Conservation (phyloP, 2,113 vertebrate genomes). For the Muntiacus muntjak region DNA sequence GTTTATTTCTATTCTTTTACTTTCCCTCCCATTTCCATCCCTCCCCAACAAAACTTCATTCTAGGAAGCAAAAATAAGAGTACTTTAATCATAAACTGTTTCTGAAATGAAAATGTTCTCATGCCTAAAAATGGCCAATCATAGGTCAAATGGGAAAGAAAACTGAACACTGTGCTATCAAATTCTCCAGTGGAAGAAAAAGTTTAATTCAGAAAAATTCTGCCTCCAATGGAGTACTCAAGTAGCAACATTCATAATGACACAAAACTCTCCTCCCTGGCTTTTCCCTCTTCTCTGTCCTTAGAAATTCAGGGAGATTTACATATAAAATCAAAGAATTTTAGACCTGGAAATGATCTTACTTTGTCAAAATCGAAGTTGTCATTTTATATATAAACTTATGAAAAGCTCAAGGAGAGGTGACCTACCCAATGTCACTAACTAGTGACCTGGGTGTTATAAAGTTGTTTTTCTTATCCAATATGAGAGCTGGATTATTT, state of each 20-base stretch:
- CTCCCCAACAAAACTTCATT: neutral
- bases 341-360: conserved; percentile 17
- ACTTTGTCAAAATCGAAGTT: conserved; percentile 11
- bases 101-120: conserved; percentile 42
- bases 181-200: conserved; percentile 28
- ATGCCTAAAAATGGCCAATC: conserved; percentile 20
- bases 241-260: conserved; percentile 13
- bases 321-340: conserved; percentile 32
- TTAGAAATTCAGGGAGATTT: neutral
- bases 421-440: neutral
- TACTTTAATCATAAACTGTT: conserved; percentile 56
- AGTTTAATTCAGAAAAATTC: conserved; percentile 31
- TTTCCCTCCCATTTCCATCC: neutral
- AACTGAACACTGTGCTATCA: neutral
- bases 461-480: conserved; percentile 24
- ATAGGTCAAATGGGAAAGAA: conserved; percentile 8
- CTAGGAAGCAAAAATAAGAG: conserved; percentile 58
- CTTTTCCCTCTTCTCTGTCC: neutral
- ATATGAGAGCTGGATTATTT: neutral
- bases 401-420: conserved; percentile 10
- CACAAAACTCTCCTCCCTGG: neutral
- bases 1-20: conserved; percentile 4
- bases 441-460: neutral
- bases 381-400: conserved; percentile 32
- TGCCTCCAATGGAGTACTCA: neutral